Conservation (phyloP, 2,113 vertebrate genomes). For the Perccottus glenii region DNA sequence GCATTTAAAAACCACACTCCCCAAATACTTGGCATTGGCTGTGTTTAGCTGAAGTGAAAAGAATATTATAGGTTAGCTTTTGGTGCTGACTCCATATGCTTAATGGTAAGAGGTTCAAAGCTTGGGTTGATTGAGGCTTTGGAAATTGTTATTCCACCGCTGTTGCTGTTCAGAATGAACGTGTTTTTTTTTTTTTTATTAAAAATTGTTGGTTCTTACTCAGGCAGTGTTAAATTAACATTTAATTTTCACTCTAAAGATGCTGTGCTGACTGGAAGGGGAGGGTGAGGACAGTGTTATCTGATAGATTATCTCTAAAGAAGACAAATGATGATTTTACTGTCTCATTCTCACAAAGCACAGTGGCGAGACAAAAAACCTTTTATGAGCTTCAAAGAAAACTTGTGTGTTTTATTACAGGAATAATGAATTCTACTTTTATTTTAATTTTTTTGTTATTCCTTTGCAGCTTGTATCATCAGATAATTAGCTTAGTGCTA, state of each 20-base stretch:
- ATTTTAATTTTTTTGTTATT: not conserved
- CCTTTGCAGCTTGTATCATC: not conserved
- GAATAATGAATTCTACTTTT: too few relatives aligned
- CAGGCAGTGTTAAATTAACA: too few relatives aligned
- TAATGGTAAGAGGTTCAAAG: not conserved
- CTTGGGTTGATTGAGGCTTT: not conserved
- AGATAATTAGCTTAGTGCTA: not conserved
- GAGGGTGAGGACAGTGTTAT: conserved; percentile 14
- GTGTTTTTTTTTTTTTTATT: not conserved
- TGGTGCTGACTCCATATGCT: conserved; percentile 18
- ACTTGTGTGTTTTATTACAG: conserved; percentile 15
- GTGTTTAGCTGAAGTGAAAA: conserved; percentile 17
- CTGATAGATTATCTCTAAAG: conserved; percentile 16
- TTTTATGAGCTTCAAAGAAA: conserved; percentile 45
- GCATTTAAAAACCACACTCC: conserved; percentile 40
- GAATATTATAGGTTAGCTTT: conserved; percentile 24
- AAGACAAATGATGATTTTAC: conserved; percentile 17
- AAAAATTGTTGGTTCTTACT: too few relatives aligned
- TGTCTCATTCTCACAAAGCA: conserved; percentile 15
- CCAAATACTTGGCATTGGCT: conserved; percentile 16
- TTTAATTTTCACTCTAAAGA: not conserved
- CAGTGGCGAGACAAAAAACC: conserved; percentile 25
- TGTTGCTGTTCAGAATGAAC: not conserved
- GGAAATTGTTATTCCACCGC: not conserved
- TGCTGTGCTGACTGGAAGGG: not conserved